Percentiles rank a stretch among this genome's conserved stretches.
These are phyloP conservation scores for Phaenicophaeus curvirostris DNA, from an alignment of 2,797 vertebrate species.

Conservation along the genomic window DNA sequence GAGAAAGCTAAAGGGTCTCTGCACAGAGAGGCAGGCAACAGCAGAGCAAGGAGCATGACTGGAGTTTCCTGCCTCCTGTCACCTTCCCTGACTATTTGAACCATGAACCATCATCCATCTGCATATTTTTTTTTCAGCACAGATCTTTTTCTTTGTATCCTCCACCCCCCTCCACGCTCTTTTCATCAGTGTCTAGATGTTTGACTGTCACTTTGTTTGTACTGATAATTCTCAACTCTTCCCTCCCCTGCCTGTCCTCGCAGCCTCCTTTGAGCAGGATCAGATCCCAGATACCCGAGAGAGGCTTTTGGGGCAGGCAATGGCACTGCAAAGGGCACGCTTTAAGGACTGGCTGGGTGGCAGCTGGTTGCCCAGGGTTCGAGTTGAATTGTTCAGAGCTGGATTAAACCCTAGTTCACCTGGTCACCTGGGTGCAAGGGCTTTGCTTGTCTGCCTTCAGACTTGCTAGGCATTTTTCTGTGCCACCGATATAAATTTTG, in stretches of 20 bases:
- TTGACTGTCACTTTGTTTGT: not conserved
- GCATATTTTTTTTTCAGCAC: not conserved
- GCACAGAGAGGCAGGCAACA: not conserved
- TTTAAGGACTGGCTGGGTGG: not conserved
- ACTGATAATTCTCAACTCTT: not conserved
- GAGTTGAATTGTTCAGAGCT: not conserved
- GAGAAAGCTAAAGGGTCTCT: not conserved
- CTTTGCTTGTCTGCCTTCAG: not conserved
- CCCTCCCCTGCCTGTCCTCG: not conserved
- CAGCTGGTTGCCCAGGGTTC: fast-evolving
- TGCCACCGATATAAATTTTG: not conserved
- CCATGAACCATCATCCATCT: not conserved
- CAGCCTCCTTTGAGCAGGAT: not conserved
- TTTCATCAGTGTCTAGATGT: not conserved
- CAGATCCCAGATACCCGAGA: fast-evolving
- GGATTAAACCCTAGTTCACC: not conserved
- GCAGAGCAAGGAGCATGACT: not conserved
- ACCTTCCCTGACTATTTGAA: not conserved
- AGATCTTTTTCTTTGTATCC: not conserved
- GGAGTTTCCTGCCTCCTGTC: not conserved
- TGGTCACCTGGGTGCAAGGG: not conserved
- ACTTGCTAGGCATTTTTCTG: not conserved
- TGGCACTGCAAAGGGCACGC: fast-evolving
- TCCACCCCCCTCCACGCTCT: fast-evolving
- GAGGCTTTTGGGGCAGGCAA: not conserved